Evolutionary conservation across 64 coral and sea anemone species (phyloP), one percentile per base, ranked within the genome.

Genomic region (Platygyra sinensis): DNA sequence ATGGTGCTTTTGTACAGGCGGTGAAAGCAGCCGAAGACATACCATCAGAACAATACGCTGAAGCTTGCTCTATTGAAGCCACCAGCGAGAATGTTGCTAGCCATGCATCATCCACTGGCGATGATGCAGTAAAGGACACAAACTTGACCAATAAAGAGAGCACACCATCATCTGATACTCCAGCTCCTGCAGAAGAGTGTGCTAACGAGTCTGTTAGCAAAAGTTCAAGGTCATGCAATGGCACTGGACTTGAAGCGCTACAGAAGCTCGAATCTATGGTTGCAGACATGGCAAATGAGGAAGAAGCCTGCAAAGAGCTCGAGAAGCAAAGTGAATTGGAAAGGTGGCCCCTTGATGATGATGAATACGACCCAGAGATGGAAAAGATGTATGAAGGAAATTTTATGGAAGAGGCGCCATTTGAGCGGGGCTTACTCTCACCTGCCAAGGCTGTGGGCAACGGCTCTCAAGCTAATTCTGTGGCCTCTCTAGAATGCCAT

Each of bases 181-280:
- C 54, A 39, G 60, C 57, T 77, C 38, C 63, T 22, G 63, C 19
- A 51, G 36, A 69, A 85, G 19, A 69, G 8, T 63, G 51, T 36
- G 65, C 63, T 29, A 80, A 31, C 13, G 81, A 72, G 62, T 72
- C 80, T 65, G 60, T 14, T 64, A 60, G 27, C 24, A 71, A 72
- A 19, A 25, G 4, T 27, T 29, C 69, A 72, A 22, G 16, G 19
- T 20, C 63, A 24, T 85, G 81, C 13, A 71, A 85, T 51, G 81
- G 81, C 9, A 85, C 81, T 27, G 81, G 81, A 19, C 33, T 85
- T 25, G 81, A 92, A 93, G 97, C 97, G 30, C 80, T 99, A 62
- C 94, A 99, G 30, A 95, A 93, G 16, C 88, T 99, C 29, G 97
- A 99, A 69, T 93, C 85, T 52, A 99, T 99, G 97, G 97, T 99